These are phyloP conservation scores for Acrobasis suavella DNA, from an alignment of 2,888 invertebrate species.

Conservation along the genomic window DNA sequence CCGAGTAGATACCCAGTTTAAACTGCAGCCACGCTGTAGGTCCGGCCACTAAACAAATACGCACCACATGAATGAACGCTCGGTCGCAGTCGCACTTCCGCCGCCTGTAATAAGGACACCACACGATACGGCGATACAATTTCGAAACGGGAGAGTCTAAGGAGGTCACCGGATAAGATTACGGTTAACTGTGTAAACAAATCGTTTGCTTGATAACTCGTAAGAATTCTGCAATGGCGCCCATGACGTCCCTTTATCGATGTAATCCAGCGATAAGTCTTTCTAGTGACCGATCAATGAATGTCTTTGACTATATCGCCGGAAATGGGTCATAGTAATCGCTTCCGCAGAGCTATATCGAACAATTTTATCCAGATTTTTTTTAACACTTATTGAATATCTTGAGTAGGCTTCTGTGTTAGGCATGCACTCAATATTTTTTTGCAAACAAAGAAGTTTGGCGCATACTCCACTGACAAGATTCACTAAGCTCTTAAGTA, in stretches of 20 bases:
- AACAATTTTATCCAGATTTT: background rate
- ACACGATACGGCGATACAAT: conserved; percentile 75
- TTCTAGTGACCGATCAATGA: conserved; percentile 31
- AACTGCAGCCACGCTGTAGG: conserved; percentile 47
- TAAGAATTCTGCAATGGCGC: conserved; percentile 76
- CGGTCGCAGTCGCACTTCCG: conserved; percentile 68
- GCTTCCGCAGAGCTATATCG: background rate
- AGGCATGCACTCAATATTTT: no score
- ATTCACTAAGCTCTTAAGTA: no score
- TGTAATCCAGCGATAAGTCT: conserved; percentile 51
- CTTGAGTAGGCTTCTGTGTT: background rate
- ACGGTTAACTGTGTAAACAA: conserved; percentile 80
- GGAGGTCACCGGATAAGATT: conserved; percentile 82
- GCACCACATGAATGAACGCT: conserved; percentile 74
- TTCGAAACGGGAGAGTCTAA: conserved; percentile 81
- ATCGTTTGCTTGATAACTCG: conserved; percentile 80
- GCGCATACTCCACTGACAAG: no score
- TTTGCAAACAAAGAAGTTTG: no score
- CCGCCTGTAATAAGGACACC: conserved; percentile 69
- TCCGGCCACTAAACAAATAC: conserved; percentile 70
- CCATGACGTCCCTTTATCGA: conserved; percentile 51
- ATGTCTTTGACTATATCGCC: conserved; percentile 17
- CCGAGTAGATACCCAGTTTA: no score
- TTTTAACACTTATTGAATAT: background rate
- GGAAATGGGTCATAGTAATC: conserved; percentile 7